Conservation (phyloP, 2,888 invertebrate species). For the Thysanoteuthis rhombus region DNA sequence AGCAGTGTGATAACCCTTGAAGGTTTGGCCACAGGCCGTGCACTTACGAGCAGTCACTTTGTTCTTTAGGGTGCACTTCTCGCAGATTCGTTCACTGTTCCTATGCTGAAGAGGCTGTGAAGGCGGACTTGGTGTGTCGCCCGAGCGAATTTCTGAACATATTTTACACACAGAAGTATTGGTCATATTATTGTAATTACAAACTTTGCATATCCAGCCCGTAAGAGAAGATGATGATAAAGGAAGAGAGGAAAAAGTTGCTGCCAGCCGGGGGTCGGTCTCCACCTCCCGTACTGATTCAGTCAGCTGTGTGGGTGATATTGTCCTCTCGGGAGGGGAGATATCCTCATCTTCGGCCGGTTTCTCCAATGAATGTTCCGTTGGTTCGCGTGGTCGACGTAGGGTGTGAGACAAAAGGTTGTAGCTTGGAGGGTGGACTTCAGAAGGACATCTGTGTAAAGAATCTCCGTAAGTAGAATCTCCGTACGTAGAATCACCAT, state of each 20-base stretch:
- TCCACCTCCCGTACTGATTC: background rate
- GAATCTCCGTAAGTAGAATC: background rate
- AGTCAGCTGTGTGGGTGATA: background rate
- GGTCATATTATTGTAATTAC: background rate
- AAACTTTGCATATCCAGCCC: background rate
- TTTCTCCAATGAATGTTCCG: background rate
- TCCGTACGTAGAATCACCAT: background rate
- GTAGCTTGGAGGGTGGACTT: background rate
- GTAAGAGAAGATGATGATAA: background rate
- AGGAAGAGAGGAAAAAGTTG: background rate
- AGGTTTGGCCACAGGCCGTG: background rate
- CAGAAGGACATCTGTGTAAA: background rate
- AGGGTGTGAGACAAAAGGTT: background rate
- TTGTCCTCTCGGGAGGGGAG: background rate
- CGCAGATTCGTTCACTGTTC: slow-evolving; percentile 12
- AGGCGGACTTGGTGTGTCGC: background rate
- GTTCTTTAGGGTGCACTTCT: background rate
- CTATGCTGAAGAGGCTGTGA: background rate
- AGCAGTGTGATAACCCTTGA: slow-evolving; percentile 12
- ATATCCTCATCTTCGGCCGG: background rate
- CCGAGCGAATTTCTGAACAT: background rate
- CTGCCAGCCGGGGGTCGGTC: background rate
- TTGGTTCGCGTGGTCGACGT: background rate
- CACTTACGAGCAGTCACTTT: slow-evolving; percentile 12
- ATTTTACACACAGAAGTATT: background rate